Evolutionary conservation across 2,888 invertebrate species (phyloP), one percentile per base, ranked within the genome.

Genomic region (Epirrhoe alternata): DNA sequence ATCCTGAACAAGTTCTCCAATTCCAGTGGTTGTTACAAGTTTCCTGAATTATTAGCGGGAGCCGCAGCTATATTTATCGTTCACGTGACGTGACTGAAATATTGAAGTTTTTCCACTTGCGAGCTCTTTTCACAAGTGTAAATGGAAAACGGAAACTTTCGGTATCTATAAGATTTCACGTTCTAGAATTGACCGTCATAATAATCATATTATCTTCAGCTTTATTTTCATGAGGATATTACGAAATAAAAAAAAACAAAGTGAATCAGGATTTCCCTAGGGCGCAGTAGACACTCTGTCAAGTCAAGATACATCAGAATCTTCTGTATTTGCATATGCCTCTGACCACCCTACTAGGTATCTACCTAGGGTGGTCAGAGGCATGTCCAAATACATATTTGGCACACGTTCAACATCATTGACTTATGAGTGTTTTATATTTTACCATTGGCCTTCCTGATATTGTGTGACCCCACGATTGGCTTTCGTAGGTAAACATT

Each of bases 31-130:
- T 79, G 71, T 71, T 71, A 75, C 75, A 80, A 78, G 77, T 80
- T 80, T 68, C 71, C 71, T 82, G 78, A 81, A 82, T 80, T 80
- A 82, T 81, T 80, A 77, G 80, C 77, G 74, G 72, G 74, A 71
- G 68, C 75, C 71, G 70, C 71, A 71, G 75, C 79, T 77, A 75
- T 83, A 83, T 83, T 80, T 82, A 82, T 84, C 76, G 79, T 69
- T 69, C 66, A 74, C 72, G 77, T 77, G 76, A 81, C 83, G 81
- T 81, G 81, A 80, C 80, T 79, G 74, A 79, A 81, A 82, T 82
- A 81, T 78, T 69, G 67, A 70, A 70, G 71, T 76, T 75, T 72
- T 61, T 68, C 64, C 59, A 69, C 66, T 67, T 45, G 52, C 57
- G 53, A 63, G 60, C 69, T 72, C 63, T 70, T 64, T 64, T 57